phyloP scores from a whole-genome alignment of 2,797 vertebrate species.

The Crax fasciolata region DNA sequence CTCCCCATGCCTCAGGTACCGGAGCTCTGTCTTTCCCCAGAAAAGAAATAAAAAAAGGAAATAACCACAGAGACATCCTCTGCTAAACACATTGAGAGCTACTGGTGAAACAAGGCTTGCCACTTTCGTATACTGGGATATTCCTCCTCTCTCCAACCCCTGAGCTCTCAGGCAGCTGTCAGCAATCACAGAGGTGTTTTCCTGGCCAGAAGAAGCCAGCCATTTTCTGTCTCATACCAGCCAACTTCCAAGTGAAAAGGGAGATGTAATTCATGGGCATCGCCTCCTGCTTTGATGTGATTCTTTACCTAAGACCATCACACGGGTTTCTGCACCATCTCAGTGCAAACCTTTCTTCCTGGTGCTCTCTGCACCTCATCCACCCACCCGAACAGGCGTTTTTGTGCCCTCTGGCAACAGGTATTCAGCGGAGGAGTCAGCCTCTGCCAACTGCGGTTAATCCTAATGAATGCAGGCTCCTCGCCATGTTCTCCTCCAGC shows the following conservation, averaged over 20 bases:
- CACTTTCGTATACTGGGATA: not conserved
- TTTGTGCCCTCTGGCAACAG: constrained; percentile 42
- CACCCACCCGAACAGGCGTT: not conserved
- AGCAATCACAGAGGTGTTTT: not conserved
- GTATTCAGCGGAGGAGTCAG: not conserved
- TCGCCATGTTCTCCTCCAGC: constrained; percentile 6
- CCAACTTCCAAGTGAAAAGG: not conserved
- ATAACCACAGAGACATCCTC: not conserved
- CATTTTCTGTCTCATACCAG: not conserved
- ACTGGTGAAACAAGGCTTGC: not conserved
- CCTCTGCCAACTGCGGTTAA: not conserved
- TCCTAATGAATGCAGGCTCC: constrained; percentile 30
- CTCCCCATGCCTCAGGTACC: not conserved
- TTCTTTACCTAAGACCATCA: not conserved
- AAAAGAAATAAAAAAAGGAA: not conserved
- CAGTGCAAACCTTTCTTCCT: not conserved
- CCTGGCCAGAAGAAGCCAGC: not conserved
- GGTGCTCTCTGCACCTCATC: not conserved
- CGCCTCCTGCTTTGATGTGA: not conserved
- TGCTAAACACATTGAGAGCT: not conserved
- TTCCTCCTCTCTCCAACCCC: not conserved
- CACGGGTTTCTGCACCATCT: not conserved
- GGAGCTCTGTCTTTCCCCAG: not conserved
- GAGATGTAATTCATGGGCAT: not conserved
- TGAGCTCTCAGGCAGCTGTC: not conserved